Evolutionary conservation across 35 echinoderm and acorn worm species (phyloP), one percentile per base, ranked within the genome.

Genomic region (Ophiothrix spiculata): DNA sequence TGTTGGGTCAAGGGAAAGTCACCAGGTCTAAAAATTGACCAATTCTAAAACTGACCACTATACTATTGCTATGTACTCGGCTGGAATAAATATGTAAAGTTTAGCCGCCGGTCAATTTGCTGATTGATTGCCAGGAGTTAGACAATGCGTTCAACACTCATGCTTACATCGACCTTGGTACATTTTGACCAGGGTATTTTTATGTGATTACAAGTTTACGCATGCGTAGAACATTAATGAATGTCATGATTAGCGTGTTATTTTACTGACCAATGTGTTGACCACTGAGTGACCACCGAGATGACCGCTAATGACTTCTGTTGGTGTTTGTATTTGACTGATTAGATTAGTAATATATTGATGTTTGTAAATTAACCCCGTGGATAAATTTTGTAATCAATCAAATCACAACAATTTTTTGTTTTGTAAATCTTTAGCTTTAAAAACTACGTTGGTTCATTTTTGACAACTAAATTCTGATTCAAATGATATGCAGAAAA

Each of bases 211-310:
- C 16, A 15, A 2, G 6, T n/a, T n/a, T 69, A 28, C 60, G 60
- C 60, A 69, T 69, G 60, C 23, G 60, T 69, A 25, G 10, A 25
- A 28, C 60, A 69, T 69, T 69, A 28, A 15, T 69, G 60, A 69
- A 69, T 69, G 60, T 69, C 60, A 69, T 69, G 60, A 69, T 12
- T 69, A 69, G 60, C 60, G n/a, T n/a, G n/a, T n/a, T n/a, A n/a
- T n/a, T n/a, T n/a, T n/a, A n/a, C n/a, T n/a, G 25, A 10, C 8
- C 25, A 6, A 12, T 28, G 8, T 15, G 29, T 6, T 69, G 25
- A 69, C 60, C 60, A 2, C 10, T 25, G 23, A 25, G 29, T 69
- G 60, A 69, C 60, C 60, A 69, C 60, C 19, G 42, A 49, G 19
- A 10, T 49, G 42, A 49, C 42, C 42, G 42, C 42, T 49, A 19